phyloP scores from a whole-genome alignment of 2,797 vertebrate genomes.

The Tokudaia tokunoshimensis region DNA sequence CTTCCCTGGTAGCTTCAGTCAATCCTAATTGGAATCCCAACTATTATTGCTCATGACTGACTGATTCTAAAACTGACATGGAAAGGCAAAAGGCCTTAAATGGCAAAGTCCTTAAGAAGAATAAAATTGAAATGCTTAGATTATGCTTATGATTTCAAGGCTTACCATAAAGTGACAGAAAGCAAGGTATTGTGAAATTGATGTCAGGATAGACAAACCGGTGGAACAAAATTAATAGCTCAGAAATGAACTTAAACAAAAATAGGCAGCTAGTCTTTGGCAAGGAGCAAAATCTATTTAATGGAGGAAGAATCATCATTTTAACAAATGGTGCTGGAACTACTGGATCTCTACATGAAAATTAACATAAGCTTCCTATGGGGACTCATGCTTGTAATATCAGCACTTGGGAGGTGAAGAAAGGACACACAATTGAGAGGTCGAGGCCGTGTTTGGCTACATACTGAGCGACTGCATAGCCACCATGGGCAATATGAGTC shows the following conservation, averaged over 20 bases:
- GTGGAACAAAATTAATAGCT: neutral
- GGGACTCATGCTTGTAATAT: neutral
- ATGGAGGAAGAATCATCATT: neutral
- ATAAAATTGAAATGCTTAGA: neutral
- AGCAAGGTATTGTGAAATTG: neutral
- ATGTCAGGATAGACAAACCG: neutral
- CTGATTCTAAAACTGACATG: neutral
- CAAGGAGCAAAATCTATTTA: neutral
- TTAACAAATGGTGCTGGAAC: constrained; percentile 1
- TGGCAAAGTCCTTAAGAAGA: neutral
- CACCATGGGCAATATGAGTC: neutral
- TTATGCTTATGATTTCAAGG: neutral
- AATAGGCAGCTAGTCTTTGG: neutral
- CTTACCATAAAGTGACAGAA: neutral
- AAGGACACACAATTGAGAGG: neutral
- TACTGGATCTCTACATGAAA: constrained; percentile 18
- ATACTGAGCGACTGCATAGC: neutral
- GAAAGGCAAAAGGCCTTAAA: neutral
- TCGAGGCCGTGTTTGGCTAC: neutral
- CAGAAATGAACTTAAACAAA: neutral
- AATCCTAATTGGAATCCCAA: neutral
- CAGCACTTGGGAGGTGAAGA: neutral
- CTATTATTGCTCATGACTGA: neutral
- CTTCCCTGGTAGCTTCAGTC: neutral
- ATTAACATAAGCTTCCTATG: neutral